These are phyloP conservation scores for Anguilla anguilla DNA, from an alignment of 2,797 vertebrate species.

Conservation along the genomic window DNA sequence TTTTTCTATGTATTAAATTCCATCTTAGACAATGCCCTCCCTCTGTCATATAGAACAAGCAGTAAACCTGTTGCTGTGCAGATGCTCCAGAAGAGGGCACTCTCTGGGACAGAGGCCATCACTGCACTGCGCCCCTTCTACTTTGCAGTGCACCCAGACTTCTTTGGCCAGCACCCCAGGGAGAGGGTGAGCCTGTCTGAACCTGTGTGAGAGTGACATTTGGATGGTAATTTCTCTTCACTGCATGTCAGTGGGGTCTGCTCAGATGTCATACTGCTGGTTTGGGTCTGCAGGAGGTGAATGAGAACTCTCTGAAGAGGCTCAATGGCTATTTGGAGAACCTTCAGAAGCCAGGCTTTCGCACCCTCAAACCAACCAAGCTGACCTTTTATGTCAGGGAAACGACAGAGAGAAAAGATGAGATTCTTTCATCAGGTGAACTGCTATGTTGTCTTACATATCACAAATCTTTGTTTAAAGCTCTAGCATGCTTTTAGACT, in stretches of 20 bases:
- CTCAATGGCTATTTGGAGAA: constrained; percentile 92
- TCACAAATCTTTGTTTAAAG: neutral
- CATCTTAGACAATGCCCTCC: too few species aligned
- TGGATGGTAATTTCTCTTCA: neutral
- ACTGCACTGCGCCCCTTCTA: constrained; percentile 95
- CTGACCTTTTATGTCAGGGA: constrained; percentile 93
- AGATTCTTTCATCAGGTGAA: constrained; percentile 72
- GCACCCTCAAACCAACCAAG: constrained; percentile 79
- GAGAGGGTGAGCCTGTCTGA: constrained; percentile 79
- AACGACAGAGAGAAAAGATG: constrained; percentile 68
- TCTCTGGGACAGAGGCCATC: constrained; percentile 88
- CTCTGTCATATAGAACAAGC: constrained; percentile 64
- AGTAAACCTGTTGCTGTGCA: constrained; percentile 62
- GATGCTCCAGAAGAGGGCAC: constrained; percentile 70
- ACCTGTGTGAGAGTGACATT: neutral
- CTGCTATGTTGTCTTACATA: constrained; percentile 12
- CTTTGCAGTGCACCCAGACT: constrained; percentile 96
- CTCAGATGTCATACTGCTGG: neutral
- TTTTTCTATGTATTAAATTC: neutral
- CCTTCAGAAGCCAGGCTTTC: constrained; percentile 83
- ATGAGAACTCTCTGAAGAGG: constrained; percentile 95
- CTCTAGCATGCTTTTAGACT: neutral
- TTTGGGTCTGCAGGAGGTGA: constrained; percentile 80
- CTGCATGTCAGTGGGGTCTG: neutral
- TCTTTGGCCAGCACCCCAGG: constrained; percentile 91